Base-by-base conservation (phyloP, 2,797 vertebrate genomes). In the Sitta carolinensis region DNA sequence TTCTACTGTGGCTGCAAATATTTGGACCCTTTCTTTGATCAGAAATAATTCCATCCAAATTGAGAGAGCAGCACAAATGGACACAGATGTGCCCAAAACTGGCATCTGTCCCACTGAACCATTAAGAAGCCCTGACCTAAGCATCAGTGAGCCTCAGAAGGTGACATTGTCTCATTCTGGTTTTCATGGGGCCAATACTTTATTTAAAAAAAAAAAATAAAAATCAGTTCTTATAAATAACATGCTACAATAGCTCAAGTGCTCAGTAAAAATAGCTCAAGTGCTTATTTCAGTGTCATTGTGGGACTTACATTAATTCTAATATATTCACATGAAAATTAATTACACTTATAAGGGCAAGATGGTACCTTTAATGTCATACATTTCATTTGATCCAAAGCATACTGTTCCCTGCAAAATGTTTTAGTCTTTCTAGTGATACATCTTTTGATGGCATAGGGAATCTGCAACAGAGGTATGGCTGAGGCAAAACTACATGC, bases 261-360 rank as follows among this genome's bases (percentile, higher is more conserved):
- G 36, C 8, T 63, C 32, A 45, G 23, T 51, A 75, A 38, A 84
- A 75, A 75, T 36, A 68, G 43, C 29, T 75, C 36, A 58, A 59
- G 26, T 23, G 20, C 4, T 67, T 32, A 48, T 62, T 88, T 58
- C 51, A 43, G 27, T 67, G 73, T 48, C 22, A 43, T 21, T 45
- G 26, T 73, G n/a, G 34, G 13, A 21, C 19, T 81, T 54, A 36
- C 6, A 59, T 63, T 48, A 75, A 62, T 78, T 90, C 48, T 59
- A 68, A 72, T 72, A 80, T 63, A 90, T 79, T 95, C 92, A 93
- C 27, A 89, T 94, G 73, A 78, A 91, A 90, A 89, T 61, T 43
- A 67, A 91, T 89, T 92, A 57, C 54, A 87, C 32, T 90, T 84
- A 86, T 5, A n/a, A 94, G 82, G 59, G 70, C 59, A 81, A 55